Base-by-base conservation (phyloP, 1,140 invertebrate genomes). In the Tigriopus japonicus region DNA sequence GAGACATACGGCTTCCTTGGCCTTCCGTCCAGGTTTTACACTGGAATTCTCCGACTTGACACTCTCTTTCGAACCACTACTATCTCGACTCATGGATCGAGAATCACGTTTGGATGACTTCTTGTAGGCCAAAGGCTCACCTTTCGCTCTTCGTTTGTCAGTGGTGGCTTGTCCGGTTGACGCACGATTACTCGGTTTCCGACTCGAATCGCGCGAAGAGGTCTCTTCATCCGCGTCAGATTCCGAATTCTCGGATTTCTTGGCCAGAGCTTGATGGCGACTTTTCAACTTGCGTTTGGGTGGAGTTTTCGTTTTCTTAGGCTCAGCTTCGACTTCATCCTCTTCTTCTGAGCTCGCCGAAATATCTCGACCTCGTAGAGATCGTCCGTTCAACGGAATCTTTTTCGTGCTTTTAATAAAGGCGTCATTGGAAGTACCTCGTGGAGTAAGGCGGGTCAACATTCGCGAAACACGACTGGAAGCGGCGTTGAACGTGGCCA, bases 1-100 rank as follows among this genome's bases (percentile, higher is more conserved):
- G 23, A 58, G 56, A n/a, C 17, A 58, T 6, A 55, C 53, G 14
- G 56, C 56, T 42, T 58, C 56, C 35, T 58, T 58, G 23, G 56
- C 42, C n/a, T 58, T 58, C 56, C 56, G 28, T 23, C 23, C 23
- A 23, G 56, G 56, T 28, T 23, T 24, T 12, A 24, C 15, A 17
- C 7, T 17, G 21, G 45, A 17, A 5, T 17, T 2, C 10, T 17
- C 15, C 45, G 52, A 15, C 14, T 15, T 15, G 21, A 19, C 14
- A 24, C 23, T n/a, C n/a, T 19, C 52, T 13, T 54, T 54, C 5
- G 52, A 54, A 24, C 23, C 52, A 15, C 23, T 35, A 35, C 45
- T 51, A 21, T 51, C 45, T 7, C 21, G 45, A 21, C 45, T 51
- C 15, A 17, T 51, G 21, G 45, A 51, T 51, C 45, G 15, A 10